A percentile compares a stretch with the other conserved stretches of the same genome.
Evolutionary conservation across 2,888 invertebrate species (phyloP).

Genomic region (Dynastes maya): DNA sequence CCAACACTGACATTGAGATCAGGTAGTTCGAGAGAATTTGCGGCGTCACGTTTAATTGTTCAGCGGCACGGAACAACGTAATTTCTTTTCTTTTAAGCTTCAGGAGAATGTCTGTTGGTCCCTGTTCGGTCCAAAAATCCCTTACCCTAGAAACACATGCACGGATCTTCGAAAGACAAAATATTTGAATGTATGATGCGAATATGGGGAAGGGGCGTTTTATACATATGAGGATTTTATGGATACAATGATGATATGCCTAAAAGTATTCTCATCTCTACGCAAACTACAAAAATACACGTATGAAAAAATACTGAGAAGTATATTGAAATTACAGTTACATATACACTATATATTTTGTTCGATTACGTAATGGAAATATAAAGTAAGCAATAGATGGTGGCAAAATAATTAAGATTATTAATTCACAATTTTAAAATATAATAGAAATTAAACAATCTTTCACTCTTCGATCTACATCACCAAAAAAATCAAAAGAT

Average conservation of each 20-base stretch:
- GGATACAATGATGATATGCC: background rate
- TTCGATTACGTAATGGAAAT: conserved; percentile 29
- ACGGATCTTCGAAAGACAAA: conserved; percentile 44
- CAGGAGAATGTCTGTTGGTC: conserved; percentile 81
- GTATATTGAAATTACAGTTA: conserved; percentile 38
- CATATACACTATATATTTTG: conserved; percentile 36
- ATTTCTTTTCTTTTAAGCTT: conserved; percentile 83
- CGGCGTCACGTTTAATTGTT: conserved; percentile 83
- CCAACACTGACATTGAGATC: conserved; percentile 74
- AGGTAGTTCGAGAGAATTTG: conserved; percentile 82
- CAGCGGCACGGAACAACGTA: conserved; percentile 81
- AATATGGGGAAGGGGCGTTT: conserved; percentile 3
- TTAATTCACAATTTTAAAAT: background rate
- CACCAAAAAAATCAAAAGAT: too few species aligned
- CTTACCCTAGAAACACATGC: conserved; percentile 71
- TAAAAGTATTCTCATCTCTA: conserved; percentile 12
- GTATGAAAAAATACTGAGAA: conserved; percentile 21
- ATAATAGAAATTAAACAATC: too few species aligned
- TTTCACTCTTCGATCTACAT: too few species aligned
- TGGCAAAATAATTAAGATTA: conserved; percentile 34
- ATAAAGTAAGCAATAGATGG: conserved; percentile 22
- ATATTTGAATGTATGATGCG: conserved; percentile 33
- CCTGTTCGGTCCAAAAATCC: conserved; percentile 86
- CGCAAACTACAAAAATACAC: conserved; percentile 35
- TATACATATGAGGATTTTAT: background rate